These are phyloP conservation scores for Megalops atlanticus DNA, from an alignment of 2,113 vertebrate genomes.

Conservation along the genomic window DNA sequence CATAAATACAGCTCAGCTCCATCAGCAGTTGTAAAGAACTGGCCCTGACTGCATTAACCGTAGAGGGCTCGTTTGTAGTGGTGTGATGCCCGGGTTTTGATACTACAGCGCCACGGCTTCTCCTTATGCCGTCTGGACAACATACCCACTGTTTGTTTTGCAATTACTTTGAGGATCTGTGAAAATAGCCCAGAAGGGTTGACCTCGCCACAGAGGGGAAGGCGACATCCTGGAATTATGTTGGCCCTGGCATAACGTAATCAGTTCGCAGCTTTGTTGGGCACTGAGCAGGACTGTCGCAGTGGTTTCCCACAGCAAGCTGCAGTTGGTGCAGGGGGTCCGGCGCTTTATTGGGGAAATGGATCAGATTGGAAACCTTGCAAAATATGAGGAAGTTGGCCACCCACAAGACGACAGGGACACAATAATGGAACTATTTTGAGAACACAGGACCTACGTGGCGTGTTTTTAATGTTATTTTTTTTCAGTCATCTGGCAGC, in stretches of 20 bases:
- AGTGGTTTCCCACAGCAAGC: conserved; percentile 43
- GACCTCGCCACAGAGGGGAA: conserved; percentile 41
- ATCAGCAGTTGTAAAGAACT: conserved; percentile 22
- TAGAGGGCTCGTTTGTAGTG: conserved; percentile 6
- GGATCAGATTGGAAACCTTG: conserved; percentile 36
- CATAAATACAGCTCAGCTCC: background rate
- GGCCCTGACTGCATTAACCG: background rate
- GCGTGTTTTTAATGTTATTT: conserved; percentile 28
- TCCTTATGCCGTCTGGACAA: conserved; percentile 37
- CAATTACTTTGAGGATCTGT: conserved; percentile 38
- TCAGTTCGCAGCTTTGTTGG: conserved; percentile 37
- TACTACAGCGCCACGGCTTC: background rate
- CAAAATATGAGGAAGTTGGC: conserved; percentile 52
- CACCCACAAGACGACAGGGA: conserved; percentile 33
- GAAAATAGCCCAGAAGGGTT: conserved; percentile 44
- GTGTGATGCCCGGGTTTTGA: background rate
- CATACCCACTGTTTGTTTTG: conserved; percentile 44
- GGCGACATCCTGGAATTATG: conserved; percentile 55
- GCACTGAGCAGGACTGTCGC: conserved; percentile 17
- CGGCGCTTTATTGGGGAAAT: conserved; percentile 40
- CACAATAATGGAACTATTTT: conserved; percentile 37
- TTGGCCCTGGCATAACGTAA: conserved; percentile 30
- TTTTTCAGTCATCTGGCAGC: background rate
- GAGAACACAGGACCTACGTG: conserved; percentile 8
- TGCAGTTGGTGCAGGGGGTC: conserved; percentile 26